Base-by-base conservation (phyloP, 2,888 invertebrate species). In the Habrosyne pyritoides region DNA sequence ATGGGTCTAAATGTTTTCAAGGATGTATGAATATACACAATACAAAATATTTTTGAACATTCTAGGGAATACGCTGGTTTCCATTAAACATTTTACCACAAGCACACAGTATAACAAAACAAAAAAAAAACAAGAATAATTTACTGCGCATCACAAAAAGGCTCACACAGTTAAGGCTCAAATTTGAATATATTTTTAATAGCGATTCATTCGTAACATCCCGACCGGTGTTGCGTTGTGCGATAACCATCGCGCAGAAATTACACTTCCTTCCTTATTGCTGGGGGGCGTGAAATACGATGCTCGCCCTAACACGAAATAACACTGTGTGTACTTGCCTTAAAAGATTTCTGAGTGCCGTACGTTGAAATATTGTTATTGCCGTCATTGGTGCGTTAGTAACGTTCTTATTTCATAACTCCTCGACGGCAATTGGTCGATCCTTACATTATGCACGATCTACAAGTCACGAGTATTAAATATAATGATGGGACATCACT, bases 241-340 rank as follows among this genome's bases (percentile, higher is more conserved):
- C 61, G 77, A 79, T 78, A 71, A 61, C 57, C 60, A 78, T 78
- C 78, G 67, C 67, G 57, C 67, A 75, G 78, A 75, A 78, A 79
- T 79, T 79, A 79, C 74, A 75, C 74, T 79, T 79, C 79, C 79
- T 79, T 79, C 79, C 79, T 77, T 71, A 73, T 77, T 71, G 73
- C 69, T 55, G 67, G 56, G 70, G 69, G 66, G 50, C 50, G 65
- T 66, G 69, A 74, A 78, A 73, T 69, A 73, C 67, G 66, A 65
- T 61, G 50, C 50, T 28, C 18, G 28, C 50, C 18, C 50, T 18
- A 14, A 50, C 50, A 59, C 18, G 28, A 50, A 28, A 50, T 50
- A 50, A 28, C 24, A 28, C 18, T 30, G 28, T 50, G 50, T 28
- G 42, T 42, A 42, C 42, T 42, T 18, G 14, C 28, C 50, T 28